Evolutionary conservation across 2,797 vertebrate genomes (phyloP).

Genomic region (Phrynocephalus guinanensis): DNA sequence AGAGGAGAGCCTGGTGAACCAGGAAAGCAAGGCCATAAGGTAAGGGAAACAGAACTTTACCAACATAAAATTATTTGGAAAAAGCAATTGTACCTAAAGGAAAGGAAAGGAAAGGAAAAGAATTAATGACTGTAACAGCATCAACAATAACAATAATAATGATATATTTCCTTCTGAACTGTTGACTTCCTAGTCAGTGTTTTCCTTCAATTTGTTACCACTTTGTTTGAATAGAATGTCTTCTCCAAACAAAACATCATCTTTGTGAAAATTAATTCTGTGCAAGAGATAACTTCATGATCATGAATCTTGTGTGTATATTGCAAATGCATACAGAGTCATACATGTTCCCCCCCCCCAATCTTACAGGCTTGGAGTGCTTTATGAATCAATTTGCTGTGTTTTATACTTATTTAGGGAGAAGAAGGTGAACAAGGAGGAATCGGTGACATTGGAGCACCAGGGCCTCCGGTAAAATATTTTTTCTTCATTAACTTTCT

Average conservation of each 20-base stretch:
- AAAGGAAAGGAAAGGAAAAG: not conserved
- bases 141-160: not conserved
- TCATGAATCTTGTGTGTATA: not conserved
- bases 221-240: not conserved
- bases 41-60: slow-evolving; percentile 70
- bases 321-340: not conserved
- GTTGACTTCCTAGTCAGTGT: not conserved
- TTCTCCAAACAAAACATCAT: not conserved
- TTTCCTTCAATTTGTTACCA: not conserved
- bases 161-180: too few species aligned
- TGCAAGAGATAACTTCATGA: not conserved
- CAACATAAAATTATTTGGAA: slow-evolving; percentile 14
- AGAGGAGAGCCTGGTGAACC: slow-evolving; percentile 95
- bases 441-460: slow-evolving; percentile 88
- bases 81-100: not conserved
- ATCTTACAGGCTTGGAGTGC: not conserved
- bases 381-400: slow-evolving; percentile 14
- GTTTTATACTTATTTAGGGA: slow-evolving; percentile 80
- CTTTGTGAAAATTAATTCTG: not conserved
- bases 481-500: slow-evolving; percentile 62
- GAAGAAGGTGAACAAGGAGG: slow-evolving; percentile 94
- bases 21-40: slow-evolving; percentile 98
- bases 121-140: not conserved
- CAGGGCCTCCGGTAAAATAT: slow-evolving; percentile 91
- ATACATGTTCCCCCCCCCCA: not conserved